These are phyloP conservation scores for Phlogophora meticulosa DNA, from an alignment of 2,888 invertebrate species.

Conservation along the genomic window DNA sequence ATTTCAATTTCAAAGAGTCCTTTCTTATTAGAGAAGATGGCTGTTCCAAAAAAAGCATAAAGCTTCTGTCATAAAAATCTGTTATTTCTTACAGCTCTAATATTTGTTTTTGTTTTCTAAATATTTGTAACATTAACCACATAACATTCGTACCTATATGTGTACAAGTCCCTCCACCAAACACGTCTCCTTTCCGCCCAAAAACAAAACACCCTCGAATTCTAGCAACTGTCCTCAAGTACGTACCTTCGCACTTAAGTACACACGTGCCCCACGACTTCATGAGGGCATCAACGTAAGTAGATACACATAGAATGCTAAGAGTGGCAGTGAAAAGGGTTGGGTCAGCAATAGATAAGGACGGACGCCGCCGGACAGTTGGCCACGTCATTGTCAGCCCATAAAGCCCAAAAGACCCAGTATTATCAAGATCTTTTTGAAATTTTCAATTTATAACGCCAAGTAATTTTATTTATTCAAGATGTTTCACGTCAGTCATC, in stretches of 20 bases:
- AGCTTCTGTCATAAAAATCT: no score
- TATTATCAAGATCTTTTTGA: slow-evolving; percentile 82
- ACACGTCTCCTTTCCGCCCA: background rate
- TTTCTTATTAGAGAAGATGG: no score
- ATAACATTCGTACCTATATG: background rate
- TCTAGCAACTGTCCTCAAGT: slow-evolving; percentile 34
- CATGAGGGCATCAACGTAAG: slow-evolving; percentile 70
- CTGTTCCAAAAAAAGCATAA: no score
- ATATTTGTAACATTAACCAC: background rate
- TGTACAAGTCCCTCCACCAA: background rate
- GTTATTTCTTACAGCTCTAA: no score
- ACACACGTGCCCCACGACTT: slow-evolving; percentile 64
- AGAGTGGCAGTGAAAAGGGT: slow-evolving; percentile 87
- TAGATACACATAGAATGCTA: slow-evolving; percentile 70
- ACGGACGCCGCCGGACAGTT: slow-evolving; percentile 74
- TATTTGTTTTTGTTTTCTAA: no score
- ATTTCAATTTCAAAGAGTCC: no score
- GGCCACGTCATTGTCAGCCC: slow-evolving; percentile 85
- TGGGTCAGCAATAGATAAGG: slow-evolving; percentile 86
- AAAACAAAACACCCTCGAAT: slow-evolving; percentile 22
- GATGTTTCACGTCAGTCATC: slow-evolving; percentile 53
- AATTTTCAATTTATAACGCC: slow-evolving; percentile 84
- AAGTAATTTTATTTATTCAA: slow-evolving; percentile 64
- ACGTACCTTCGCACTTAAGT: slow-evolving; percentile 36
- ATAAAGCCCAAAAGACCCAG: slow-evolving; percentile 81